Evolutionary conservation across 2,113 vertebrate genomes (phyloP).

Genomic region (Hiodon tergisus): DNA sequence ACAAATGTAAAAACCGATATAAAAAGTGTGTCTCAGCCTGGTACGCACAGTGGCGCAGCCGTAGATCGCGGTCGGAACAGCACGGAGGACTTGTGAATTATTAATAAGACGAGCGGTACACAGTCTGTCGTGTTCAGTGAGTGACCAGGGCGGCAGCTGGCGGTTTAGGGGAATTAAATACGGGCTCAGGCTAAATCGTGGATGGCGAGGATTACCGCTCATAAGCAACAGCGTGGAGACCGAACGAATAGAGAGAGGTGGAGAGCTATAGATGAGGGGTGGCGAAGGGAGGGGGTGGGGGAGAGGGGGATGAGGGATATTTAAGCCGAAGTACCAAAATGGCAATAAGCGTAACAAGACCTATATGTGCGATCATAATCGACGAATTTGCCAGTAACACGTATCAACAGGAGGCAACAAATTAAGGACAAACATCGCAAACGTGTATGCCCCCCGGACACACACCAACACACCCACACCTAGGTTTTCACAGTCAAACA

Average conservation of each 20-base stretch:
- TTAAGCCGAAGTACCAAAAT: conserved; percentile 2
- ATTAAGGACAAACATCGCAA: too few relatives aligned
- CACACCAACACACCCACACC: too few relatives aligned
- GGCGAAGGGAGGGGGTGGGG: not conserved
- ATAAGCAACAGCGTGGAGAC: conserved; percentile 7
- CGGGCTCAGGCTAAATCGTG: conserved; percentile 55
- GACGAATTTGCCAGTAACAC: too few relatives aligned
- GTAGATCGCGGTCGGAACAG: conserved; percentile 14
- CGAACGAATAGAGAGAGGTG: not conserved
- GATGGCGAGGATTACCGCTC: conserved; percentile 53
- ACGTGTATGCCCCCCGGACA: too few relatives aligned
- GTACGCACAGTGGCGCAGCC: conserved; percentile 9
- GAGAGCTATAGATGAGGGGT: not conserved
- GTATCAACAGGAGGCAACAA: too few relatives aligned
- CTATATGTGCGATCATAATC: too few relatives aligned
- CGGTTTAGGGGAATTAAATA: conserved; percentile 57
- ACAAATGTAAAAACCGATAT: not conserved
- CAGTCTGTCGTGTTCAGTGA: conserved; percentile 52
- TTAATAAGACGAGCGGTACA: conserved; percentile 59
- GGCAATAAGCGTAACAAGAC: not conserved
- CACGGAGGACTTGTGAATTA: conserved; percentile 57
- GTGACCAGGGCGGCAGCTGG: conserved; percentile 59
- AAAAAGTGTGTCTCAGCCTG: conserved; percentile 6
- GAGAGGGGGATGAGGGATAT: not conserved
- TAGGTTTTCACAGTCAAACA: too few relatives aligned